Evolutionary conservation across 2,888 invertebrate species (phyloP).

Genomic region (Trachelus troglodyta): DNA sequence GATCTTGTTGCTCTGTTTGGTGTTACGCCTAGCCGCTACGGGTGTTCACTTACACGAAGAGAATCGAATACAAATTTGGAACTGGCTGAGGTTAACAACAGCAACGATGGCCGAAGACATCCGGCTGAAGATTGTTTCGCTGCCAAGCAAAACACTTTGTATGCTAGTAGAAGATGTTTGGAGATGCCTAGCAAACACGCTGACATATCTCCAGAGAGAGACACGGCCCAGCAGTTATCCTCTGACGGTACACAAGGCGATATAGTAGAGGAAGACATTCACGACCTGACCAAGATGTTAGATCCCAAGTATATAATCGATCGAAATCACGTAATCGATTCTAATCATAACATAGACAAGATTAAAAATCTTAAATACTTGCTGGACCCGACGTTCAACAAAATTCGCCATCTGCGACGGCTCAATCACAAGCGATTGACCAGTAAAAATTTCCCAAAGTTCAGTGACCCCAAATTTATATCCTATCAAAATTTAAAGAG

Average conservation of each 20-base stretch:
- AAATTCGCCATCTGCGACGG: constrained; percentile 53
- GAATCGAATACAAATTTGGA: constrained; percentile 57
- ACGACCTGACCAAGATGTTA: constrained; percentile 59
- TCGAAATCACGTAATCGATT: constrained; percentile 56
- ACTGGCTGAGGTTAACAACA: constrained; percentile 53
- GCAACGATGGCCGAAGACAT: constrained; percentile 47
- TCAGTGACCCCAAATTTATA: constrained; percentile 51
- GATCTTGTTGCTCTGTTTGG: constrained; percentile 66
- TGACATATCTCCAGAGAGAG: constrained; percentile 55
- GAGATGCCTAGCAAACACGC: constrained; percentile 43
- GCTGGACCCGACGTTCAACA: constrained; percentile 59
- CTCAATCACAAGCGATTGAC: constrained; percentile 50
- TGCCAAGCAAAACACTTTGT: constrained; percentile 46
- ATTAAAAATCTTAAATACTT: constrained; percentile 57
- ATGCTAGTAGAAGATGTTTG: constrained; percentile 43
- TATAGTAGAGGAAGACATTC: constrained; percentile 56
- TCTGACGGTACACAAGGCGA: constrained; percentile 40
- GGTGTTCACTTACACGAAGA: constrained; percentile 55
- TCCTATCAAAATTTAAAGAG: constrained; percentile 59
- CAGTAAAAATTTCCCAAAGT: constrained; percentile 39
- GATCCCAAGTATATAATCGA: constrained; percentile 57
- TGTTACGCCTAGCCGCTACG: constrained; percentile 55
- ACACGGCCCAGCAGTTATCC: constrained; percentile 34
- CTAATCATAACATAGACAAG: constrained; percentile 61
- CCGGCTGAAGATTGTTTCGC: constrained; percentile 58